Evolutionary conservation across 2,888 invertebrate genomes (phyloP), one percentile per base, ranked within the genome.

Genomic region (Cheilosia impressa): DNA sequence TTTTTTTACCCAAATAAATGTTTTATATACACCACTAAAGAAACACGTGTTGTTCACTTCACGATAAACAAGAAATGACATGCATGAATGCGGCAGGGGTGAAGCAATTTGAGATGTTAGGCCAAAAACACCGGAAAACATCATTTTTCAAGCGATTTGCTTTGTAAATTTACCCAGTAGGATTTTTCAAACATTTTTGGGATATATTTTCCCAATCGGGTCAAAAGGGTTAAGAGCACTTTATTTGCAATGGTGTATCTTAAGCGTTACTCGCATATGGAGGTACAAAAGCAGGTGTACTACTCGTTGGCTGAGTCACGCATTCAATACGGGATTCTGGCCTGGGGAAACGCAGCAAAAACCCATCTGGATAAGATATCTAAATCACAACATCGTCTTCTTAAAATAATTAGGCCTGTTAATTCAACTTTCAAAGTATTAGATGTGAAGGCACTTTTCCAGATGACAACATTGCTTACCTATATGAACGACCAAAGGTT

Each of bases 141-240:
- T 17, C 47, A 63, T 31, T 38, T 38, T 58, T 10, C 58, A 58
- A n/a, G 62, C 17, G 31, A 63, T 63, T 63, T 63, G 9, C 43
- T 45, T 63, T 10, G n/a, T 63, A 63, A 45, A 63, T 63, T 63
- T n/a, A 19, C 19, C 19, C 19, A 19, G 19, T 19, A 19, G 19
- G 19, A 19, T 19, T 19, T 19, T 19, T 19, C 19, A 65, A 65
- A 52, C n/a, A 22, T 52, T 50, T 34, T 65, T 65, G 52, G 65
- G 52, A 50, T 65, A 52, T 52, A 65, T 65, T 65, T 34, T 65
- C 65, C 65, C 52, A 52, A 65, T 65, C 65, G 65, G 65, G 17
- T 52, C 63, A 52, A 52, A 65, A 38, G 60, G 60, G 60, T 45
- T 60, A 60, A 60, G 24, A 34, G 34, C 9, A 34, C 34, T 34